A percentile compares a stretch with the other conserved stretches of the same genome.
Conservation (phyloP, 2,113 vertebrate species). For the Melanotaenia duboulayi region DNA sequence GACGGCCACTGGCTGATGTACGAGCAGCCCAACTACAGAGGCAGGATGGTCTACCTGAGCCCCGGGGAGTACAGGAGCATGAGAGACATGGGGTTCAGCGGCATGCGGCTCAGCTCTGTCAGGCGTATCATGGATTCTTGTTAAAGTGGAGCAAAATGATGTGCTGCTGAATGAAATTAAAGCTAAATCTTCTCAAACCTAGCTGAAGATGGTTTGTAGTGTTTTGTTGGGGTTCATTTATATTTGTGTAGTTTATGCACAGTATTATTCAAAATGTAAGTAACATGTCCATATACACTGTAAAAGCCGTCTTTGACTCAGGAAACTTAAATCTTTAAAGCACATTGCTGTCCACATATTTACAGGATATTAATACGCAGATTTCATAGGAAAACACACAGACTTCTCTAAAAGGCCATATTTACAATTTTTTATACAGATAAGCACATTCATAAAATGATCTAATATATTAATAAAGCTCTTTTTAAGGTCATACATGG, state of each 20-base stretch:
- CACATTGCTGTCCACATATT: too few relatives aligned
- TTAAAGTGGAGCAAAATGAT: constrained; percentile 35
- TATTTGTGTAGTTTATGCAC: background rate
- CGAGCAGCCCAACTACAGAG: constrained; percentile 67
- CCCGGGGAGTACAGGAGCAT: constrained; percentile 69
- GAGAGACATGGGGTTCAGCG: constrained; percentile 53
- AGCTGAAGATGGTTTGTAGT: background rate
- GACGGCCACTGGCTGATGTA: constrained; percentile 74
- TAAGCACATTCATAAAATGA: too few relatives aligned
- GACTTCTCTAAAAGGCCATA: too few relatives aligned
- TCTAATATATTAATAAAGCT: too few relatives aligned
- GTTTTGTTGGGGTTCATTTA: background rate
- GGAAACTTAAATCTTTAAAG: too few relatives aligned
- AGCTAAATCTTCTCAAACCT: background rate
- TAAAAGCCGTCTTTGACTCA: too few relatives aligned
- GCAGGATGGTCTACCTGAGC: constrained; percentile 70
- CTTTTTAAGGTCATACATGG: too few relatives aligned
- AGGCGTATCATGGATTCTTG: constrained; percentile 69
- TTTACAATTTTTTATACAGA: too few relatives aligned
- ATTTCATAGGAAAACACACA: too few relatives aligned
- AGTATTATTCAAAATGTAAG: background rate
- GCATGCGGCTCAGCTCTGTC: constrained; percentile 61
- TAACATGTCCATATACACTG: too few relatives aligned
- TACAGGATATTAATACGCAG: too few relatives aligned
- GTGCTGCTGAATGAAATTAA: constrained; percentile 43